Base-by-base conservation (phyloP, 2,113 vertebrate species). In the Pituophis catenifer region DNA sequence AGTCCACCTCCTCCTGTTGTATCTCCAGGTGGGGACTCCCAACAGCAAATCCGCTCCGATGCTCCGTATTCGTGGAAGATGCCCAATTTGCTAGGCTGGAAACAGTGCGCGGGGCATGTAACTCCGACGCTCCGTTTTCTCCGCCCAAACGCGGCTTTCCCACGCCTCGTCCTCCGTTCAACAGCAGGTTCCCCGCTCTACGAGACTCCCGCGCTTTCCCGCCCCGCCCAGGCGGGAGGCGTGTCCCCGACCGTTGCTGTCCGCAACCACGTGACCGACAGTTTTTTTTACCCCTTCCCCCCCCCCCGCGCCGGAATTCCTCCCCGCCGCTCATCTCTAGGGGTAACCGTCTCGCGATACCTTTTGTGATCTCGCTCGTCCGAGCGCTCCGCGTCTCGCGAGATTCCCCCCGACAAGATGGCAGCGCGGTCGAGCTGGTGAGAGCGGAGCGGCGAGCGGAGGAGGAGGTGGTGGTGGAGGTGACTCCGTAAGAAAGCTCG, bases 381-480 rank as follows among this genome's bases (percentile, higher is more conserved):
- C 0, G 8, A 19, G 11, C 65, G 50, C 29, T 29, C 0, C 7
- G 9, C 0, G 75, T 91, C 94, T 94, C 94, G 95, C 93, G 95
- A 70, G 92, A 95, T 10, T 29, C 15, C 11, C 11, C 0, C 55
- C 9, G 85, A 58, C 89, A 96, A 96, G 94, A 96, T 96, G 96
- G 95, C 88, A 93, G 93, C 59, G 44, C 88, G 81, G 94, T 58
- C 70, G 89, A 75, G 92, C n/a, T 50, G 94, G 3, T 96, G 90
- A 94, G 90, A 94, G 91, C 3, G 75, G 90, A 86, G 1, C 58
- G 86, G 93, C 58, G 29, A 55, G 48, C 26, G 70, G 92, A 21
- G 75, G 59, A 11, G 89, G 29, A 8, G 57, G 57, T 2, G 53
- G 53, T 8, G 70, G 92, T 0, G 70, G 59, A 12, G 89, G 29